Conservation (phyloP, 2,797 vertebrate species). For the Brachymystax lenok region DNA sequence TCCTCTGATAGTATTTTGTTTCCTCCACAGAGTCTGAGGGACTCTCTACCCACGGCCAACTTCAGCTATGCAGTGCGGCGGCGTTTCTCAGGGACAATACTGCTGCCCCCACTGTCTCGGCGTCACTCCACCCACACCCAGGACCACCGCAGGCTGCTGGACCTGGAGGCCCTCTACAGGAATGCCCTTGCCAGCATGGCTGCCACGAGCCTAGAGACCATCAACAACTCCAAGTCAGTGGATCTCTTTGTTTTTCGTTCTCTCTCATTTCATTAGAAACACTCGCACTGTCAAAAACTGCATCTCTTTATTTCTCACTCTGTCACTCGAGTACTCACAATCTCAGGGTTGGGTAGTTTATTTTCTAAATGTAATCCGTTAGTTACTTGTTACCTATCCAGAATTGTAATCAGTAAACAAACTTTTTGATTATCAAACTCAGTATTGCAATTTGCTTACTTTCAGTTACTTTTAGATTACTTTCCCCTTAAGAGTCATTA, state of each 20-base stretch:
- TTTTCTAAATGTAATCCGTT: no score
- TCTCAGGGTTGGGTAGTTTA: neutral
- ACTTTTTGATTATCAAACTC: no score
- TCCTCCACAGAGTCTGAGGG: conserved; percentile 64
- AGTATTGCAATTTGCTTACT: no score
- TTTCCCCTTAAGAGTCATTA: no score
- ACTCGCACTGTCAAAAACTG: neutral
- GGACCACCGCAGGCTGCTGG: conserved; percentile 46
- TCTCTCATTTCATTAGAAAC: neutral
- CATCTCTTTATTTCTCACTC: neutral
- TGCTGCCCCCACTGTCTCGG: conserved; percentile 77
- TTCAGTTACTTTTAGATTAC: no score
- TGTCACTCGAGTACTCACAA: neutral
- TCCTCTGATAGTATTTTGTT: neutral
- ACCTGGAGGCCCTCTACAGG: conserved; percentile 65
- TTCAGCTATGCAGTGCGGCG: conserved; percentile 67
- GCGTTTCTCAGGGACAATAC: conserved; percentile 79
- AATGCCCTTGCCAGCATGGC: conserved; percentile 74
- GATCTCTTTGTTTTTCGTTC: neutral
- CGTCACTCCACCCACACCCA: conserved; percentile 70
- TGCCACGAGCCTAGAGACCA: conserved; percentile 23
- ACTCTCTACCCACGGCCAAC: conserved; percentile 48
- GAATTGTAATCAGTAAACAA: no score
- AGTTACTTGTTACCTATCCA: no score
- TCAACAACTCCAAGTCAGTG: conserved; percentile 2